These are phyloP conservation scores for Etheostoma perlongum DNA, from an alignment of 2,797 vertebrate genomes.

Conservation along the genomic window DNA sequence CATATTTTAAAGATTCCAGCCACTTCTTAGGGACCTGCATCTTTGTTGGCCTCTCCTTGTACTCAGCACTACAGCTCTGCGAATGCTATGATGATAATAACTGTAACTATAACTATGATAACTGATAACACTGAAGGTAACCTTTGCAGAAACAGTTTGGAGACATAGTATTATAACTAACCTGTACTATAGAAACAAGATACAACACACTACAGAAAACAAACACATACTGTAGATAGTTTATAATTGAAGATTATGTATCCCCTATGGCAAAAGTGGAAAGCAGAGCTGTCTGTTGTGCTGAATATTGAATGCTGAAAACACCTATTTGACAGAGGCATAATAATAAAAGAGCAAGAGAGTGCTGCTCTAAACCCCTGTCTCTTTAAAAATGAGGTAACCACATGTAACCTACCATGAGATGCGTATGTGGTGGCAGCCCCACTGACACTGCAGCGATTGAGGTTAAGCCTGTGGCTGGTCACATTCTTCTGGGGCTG, in stretches of 20 bases:
- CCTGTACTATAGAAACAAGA: not conserved
- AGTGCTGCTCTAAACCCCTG: constrained; percentile 25
- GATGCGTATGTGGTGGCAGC: constrained; percentile 92
- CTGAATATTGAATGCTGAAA: constrained; percentile 14
- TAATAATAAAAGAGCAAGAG: not conserved
- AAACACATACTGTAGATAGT: not conserved
- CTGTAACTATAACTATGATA: too few species aligned
- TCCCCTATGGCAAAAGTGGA: constrained; percentile 10
- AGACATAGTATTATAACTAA: constrained; percentile 2
- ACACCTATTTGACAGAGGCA: constrained; percentile 7
- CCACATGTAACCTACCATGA: constrained; percentile 87
- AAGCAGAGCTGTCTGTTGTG: not conserved
- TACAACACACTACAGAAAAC: not conserved
- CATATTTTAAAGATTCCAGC: constrained; percentile 11
- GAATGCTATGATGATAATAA: not conserved
- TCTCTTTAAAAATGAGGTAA: constrained; percentile 55
- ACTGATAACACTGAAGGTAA: constrained; percentile 11
- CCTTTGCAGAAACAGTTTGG: not conserved
- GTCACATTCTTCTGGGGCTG: constrained; percentile 99
- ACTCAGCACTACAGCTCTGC: constrained; percentile 2
- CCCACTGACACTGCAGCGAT: constrained; percentile 97
- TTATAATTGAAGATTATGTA: not conserved
- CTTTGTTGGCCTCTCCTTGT: constrained; percentile 1
- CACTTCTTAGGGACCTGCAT: not conserved
- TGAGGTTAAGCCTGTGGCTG: constrained; percentile 96